Base-by-base conservation (phyloP, 1,140 invertebrate species). In the Rhagoletis pomonella region DNA sequence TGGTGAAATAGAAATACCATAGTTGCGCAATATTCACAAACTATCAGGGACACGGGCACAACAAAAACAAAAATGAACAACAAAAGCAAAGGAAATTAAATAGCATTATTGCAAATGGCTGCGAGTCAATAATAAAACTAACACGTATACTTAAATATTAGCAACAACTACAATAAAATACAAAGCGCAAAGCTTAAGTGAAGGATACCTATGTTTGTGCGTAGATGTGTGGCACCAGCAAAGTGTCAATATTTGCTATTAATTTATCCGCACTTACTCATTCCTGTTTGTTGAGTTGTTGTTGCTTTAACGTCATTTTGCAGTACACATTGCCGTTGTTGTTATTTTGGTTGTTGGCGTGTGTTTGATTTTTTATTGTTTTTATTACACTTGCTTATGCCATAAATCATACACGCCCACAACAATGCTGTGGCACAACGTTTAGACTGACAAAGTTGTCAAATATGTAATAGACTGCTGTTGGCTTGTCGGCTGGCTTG, bases 171-270 rank as follows among this genome's bases (percentile, higher is more conserved):
- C 12, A 73, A 55, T 55, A 55, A 7, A 7, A 55, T 55, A 55
- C 64, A 42, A 19, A 39, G n/a, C 19, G 67, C 42, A 55, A 6
- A 17, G 44, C 44, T 73, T 73, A 7, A 42, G 39, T 73, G 44
- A 47, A n/a, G 44, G 67, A 29, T 29, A 29, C 42, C 39, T 44
- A 39, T 3, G 42, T 44, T 12, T 14, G 67, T 29, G 64, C 3
- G 64, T 44, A 73, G 42, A 44, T 44, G 67, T 69, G 73, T 7
- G 73, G 14, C 73, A 29, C 29, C 29, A 29, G 47, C 47, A 50
- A 50, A 81, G n/a, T 55, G 73, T 81, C 73, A 81, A 81, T 81
- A 81, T 81, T 81, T 55, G 73, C n/a, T n/a, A 81, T 81, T 50
- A 81, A 81, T 81, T 81, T 81, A 50, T 81, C 47, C 19, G 47